Conservation (phyloP, 23 tunicate species). For the Botrylloides violaceus region DNA sequence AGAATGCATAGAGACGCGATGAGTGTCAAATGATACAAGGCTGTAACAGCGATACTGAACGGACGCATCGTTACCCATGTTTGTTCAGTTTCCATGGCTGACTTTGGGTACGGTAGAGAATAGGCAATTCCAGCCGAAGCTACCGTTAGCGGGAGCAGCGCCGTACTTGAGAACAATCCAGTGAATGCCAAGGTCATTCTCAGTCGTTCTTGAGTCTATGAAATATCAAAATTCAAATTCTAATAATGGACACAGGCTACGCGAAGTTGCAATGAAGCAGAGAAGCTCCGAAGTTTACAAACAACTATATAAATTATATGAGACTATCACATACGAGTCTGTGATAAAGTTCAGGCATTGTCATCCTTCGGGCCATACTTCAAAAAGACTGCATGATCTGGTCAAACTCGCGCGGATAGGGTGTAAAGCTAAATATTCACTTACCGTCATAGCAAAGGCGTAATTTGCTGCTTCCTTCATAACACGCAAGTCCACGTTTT, state of each 20-base stretch:
- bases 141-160: slow-evolving; percentile 4
- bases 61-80: not conserved
- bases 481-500: not conserved
- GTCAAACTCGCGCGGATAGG: too few relatives aligned
- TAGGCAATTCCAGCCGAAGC: slow-evolving; percentile 7
- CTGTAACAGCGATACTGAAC: not conserved
- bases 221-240: not conserved
- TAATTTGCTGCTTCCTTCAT: slow-evolving; percentile 22
- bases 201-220: slow-evolving; percentile 22
- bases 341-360: too few relatives aligned
- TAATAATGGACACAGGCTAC: not conserved
- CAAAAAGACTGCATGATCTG: too few relatives aligned
- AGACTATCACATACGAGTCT: too few relatives aligned
- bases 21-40: slow-evolving; percentile 9
- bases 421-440: too few relatives aligned
- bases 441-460: slow-evolving; percentile 22
- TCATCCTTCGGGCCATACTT: too few relatives aligned
- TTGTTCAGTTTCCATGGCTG: not conserved
- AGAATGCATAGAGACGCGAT: slow-evolving; percentile 9
- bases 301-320: too few relatives aligned
- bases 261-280: not conserved
- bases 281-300: too few relatives aligned
- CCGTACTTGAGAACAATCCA: slow-evolving; percentile 1
- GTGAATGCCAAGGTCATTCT: slow-evolving; percentile 12
- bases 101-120: slow-evolving; percentile 12